Evolutionary conservation across 2,113 vertebrate species (phyloP), one percentile per base, ranked within the genome.

Genomic region (Heloderma charlesbogerti): DNA sequence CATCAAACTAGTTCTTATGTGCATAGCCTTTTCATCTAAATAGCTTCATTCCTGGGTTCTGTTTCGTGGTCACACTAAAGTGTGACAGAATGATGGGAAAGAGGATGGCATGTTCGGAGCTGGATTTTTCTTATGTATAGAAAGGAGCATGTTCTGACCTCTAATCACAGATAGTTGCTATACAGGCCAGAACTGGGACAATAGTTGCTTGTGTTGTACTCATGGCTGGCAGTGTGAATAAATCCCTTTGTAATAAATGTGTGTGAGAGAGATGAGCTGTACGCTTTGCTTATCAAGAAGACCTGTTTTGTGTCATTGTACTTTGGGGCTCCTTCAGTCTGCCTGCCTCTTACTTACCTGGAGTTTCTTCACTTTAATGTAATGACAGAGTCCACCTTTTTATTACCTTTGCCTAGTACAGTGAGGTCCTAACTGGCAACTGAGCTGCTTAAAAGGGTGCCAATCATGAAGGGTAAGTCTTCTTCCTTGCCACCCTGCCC

Each of bases 181-280:
- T n/a, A 78, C 60, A 51, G 89, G 8, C 60, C 89, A 90, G 83
- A 78, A 86, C 29, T n/a, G 45, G 74, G 27, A 90, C 82, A 86
- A 79, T 90, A 43, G 72, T 37, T 86, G 7, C 40, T 90, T 90
- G 75, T 80, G 40, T 79, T 79, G 43, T 31, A 54, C 8, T 86
- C 20, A 12, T 54, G 72, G 31, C 67, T 29, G 60, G 72, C 34
- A 9, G 45, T 31, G 22, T 90, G 89, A 86, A 90, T 90, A 85
- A 85, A 69, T 34, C 25, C 43, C 82, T 86, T 90, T 78, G 72
- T 90, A 67, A 90, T 37, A 66, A 22, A 40, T 3, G 60, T 84
- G 75, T 71, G 57, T n/a, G 12, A 74, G 37, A 89, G 79, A 45
- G 67, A 83, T 43, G 48, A 45, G 80, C 6, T 54, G 37, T 54